Evolutionary conservation across 2,113 vertebrate species (phyloP), one percentile per base, ranked within the genome.

Genomic region (Barnardius zonarius): DNA sequence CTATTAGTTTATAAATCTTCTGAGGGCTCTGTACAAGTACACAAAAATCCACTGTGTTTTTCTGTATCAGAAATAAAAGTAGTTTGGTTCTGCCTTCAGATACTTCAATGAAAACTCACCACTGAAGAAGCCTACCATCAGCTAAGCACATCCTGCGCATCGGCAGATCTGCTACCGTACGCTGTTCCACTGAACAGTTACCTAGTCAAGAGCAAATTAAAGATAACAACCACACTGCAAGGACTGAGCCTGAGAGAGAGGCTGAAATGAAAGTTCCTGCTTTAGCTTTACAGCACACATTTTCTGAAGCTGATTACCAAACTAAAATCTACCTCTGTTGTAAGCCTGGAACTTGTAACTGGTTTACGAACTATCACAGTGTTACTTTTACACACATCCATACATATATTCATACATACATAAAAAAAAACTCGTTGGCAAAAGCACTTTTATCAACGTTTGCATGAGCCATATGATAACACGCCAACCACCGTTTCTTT

Each of bases 1-100:
- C 73, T 96, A 95, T 93, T 90, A 97, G 95, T 96, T 97, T 95
- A 92, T 39, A 82, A 86, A 84, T 92, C 95, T 85, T 86, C 83
- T 28, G 27, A 70, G 87, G 46, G 31, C 91, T 90, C 95, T 86
- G 72, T 51, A 86, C 93, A 90, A 94, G 72, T 57, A 96, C 66
- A 86, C 68, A 74, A 79, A 69, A 88, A 95, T 37, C 31, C 35
- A 70, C 54, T 17, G 78, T 0, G 10, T 23, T 85, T 77, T 76
- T 55, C 62, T 15, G 52, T 14, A 27, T 23, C 27, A 28, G 28
- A 64, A 73, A 90, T 48, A 86, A 87, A 78, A 83, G 7, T 0
- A 54, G 59, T 37, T 37, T 27, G 5, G 83, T 14, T 8, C 14
- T 76, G 22, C 46, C 70, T 83, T 62, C 2, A 5, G 51, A 6